These are phyloP conservation scores for Setipinna tenuifilis DNA, from an alignment of 2,797 vertebrate species.

Conservation along the genomic window DNA sequence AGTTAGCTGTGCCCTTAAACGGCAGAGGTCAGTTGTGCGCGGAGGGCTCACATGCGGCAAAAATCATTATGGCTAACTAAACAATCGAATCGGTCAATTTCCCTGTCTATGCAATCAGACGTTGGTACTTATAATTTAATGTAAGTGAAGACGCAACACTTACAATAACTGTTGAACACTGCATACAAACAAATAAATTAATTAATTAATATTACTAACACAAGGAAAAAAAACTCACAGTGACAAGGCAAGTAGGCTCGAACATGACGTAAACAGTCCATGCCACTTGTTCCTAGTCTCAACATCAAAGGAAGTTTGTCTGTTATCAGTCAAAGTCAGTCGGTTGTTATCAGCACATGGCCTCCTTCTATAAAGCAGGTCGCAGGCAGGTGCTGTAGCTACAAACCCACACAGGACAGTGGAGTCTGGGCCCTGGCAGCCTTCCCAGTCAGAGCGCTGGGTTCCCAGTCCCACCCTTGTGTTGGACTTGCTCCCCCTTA, in stretches of 20 bases:
- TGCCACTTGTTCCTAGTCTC: not conserved
- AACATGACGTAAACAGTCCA: not conserved
- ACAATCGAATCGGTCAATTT: not conserved
- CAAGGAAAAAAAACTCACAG: not conserved
- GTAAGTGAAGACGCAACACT: not conserved
- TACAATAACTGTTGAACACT: not conserved
- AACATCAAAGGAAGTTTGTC: not conserved
- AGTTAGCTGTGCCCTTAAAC: not conserved
- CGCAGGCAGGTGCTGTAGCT: not conserved
- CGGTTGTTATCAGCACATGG: not conserved
- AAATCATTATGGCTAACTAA: not conserved
- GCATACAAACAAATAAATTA: not conserved
- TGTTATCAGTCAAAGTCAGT: not conserved
- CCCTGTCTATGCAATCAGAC: not conserved
- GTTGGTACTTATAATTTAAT: not conserved
- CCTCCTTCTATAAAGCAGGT: not conserved
- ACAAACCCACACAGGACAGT: not conserved
- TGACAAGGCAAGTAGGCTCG: not conserved
- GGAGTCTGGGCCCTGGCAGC: constrained; percentile 5
- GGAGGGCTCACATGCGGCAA: not conserved
- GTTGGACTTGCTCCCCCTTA: constrained; percentile 34
- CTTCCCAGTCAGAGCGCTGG: constrained; percentile 43
- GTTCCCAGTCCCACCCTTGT: constrained; percentile 48
- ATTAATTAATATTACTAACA: not conserved
- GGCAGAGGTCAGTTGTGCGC: not conserved